A percentile compares a stretch with the other conserved stretches of the same genome.
Conservation (phyloP, 37 sponge, comb jelly and placozoan species). For the Spongilla lacustris region DNA sequence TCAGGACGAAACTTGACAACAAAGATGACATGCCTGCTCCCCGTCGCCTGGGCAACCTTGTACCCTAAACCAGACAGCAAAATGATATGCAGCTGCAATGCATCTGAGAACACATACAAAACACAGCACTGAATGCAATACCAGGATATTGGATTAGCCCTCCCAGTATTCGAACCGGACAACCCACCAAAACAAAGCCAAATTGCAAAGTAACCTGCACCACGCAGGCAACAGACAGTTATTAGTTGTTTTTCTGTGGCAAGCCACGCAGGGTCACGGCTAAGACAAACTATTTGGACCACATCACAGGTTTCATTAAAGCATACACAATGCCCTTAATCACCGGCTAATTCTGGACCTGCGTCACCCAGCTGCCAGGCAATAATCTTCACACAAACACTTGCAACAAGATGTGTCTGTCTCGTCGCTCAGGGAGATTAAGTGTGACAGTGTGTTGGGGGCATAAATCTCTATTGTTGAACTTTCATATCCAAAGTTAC, state of each 20-base stretch:
- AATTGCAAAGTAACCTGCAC: neutral
- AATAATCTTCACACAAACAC: neutral
- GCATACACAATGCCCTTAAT: neutral
- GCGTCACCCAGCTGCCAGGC: neutral
- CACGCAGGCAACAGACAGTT: neutral
- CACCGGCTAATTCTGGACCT: neutral
- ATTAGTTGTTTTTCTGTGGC: too few species aligned
- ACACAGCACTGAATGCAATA: neutral
- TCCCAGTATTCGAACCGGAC: neutral
- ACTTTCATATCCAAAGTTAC: too few species aligned
- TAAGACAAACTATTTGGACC: neutral
- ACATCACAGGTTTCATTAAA: neutral
- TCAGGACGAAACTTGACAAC: slow-evolving; percentile 91
- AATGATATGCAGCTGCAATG: neutral
- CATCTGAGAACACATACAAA: neutral
- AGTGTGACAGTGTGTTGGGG: too few species aligned
- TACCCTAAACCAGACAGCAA: slow-evolving; percentile 37
- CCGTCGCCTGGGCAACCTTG: slow-evolving; percentile 65
- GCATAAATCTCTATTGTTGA: too few species aligned
- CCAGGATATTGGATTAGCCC: neutral
- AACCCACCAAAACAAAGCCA: neutral
- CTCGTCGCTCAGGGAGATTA: too few species aligned
- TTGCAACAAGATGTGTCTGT: too few species aligned
- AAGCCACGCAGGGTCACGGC: neutral
- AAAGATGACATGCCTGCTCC: slow-evolving; percentile 65